A percentile compares a stretch with the other conserved stretches of the same genome.
These are phyloP conservation scores for Dicyrtomina minuta DNA, from an alignment of 2,888 invertebrate genomes.

Conservation along the genomic window DNA sequence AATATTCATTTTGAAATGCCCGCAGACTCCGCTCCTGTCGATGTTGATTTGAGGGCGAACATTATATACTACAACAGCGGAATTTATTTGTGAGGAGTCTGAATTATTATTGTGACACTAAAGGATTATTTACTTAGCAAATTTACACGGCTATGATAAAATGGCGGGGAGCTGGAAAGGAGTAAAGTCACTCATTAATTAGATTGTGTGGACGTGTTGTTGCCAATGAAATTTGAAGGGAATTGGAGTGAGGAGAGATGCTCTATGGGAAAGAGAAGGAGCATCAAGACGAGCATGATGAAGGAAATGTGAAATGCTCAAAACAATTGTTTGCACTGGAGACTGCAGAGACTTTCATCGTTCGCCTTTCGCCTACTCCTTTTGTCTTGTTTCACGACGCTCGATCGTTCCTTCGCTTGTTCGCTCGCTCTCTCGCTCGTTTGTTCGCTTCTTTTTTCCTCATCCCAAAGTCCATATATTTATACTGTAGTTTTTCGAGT, in stretches of 20 bases:
- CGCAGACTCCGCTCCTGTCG: too few relatives aligned
- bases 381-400: too few relatives aligned
- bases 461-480: neutral
- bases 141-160: neutral
- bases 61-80: too few relatives aligned
- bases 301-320: slow-evolving; percentile 22
- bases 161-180: neutral
- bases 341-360: slow-evolving; percentile 21
- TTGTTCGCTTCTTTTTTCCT: neutral
- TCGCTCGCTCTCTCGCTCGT: neutral
- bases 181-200: slow-evolving; percentile 19
- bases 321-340: slow-evolving; percentile 29
- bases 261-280: neutral
- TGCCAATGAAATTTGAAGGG: slow-evolving; percentile 26
- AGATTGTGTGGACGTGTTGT: slow-evolving; percentile 26
- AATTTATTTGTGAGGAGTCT: too few relatives aligned
- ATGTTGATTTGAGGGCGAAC: too few relatives aligned
- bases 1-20: neutral
- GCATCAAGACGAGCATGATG: neutral
- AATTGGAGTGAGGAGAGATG: slow-evolving; percentile 13
- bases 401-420: neutral
- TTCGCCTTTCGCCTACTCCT: slow-evolving; percentile 7
- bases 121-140: slow-evolving; percentile 6
- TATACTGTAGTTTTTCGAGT: neutral
- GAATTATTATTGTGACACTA: too few relatives aligned